phyloP scores from a whole-genome alignment of 35 echinoderm and acorn worm genomes.

The Heliocidaris erythrogramma region DNA sequence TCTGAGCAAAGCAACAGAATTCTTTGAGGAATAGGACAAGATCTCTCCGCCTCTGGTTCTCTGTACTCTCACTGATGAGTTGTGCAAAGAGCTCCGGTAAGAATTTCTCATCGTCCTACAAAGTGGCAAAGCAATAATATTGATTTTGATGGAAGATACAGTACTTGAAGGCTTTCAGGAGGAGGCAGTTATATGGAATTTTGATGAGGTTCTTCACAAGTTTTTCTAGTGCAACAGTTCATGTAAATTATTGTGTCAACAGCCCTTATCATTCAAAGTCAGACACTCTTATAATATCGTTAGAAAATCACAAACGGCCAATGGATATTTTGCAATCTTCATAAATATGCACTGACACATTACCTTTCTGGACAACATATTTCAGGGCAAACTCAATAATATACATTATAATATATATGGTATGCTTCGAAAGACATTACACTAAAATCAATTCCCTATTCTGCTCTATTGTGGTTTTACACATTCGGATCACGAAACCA shows the following conservation, averaged over 20 bases:
- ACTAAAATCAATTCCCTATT: no score
- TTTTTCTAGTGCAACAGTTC: background rate
- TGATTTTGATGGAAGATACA: background rate
- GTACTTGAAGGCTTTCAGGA: background rate
- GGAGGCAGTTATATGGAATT: background rate
- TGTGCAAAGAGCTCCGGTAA: constrained; percentile 94
- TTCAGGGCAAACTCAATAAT: no score
- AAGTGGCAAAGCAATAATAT: background rate
- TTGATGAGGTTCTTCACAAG: background rate
- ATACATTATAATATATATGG: no score
- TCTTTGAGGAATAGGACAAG: constrained; percentile 97
- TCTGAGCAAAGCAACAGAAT: constrained; percentile 98
- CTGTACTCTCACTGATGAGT: constrained; percentile 89
- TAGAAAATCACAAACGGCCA: background rate
- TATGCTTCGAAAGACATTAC: no score
- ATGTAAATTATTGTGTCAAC: background rate
- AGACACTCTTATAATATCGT: background rate
- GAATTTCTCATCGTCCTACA: constrained; percentile 96
- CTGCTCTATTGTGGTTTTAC: no score
- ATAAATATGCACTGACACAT: background rate
- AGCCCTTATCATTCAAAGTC: background rate
- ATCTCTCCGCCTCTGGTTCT: constrained; percentile 86
- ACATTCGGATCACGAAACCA: no score
- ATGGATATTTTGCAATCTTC: no score
- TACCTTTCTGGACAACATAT: background rate